Percentiles rank a stretch among this genome's conserved stretches.
phyloP scores from a whole-genome alignment of 2,888 invertebrate species.

The Imbricaverruca yamaguchii region DNA sequence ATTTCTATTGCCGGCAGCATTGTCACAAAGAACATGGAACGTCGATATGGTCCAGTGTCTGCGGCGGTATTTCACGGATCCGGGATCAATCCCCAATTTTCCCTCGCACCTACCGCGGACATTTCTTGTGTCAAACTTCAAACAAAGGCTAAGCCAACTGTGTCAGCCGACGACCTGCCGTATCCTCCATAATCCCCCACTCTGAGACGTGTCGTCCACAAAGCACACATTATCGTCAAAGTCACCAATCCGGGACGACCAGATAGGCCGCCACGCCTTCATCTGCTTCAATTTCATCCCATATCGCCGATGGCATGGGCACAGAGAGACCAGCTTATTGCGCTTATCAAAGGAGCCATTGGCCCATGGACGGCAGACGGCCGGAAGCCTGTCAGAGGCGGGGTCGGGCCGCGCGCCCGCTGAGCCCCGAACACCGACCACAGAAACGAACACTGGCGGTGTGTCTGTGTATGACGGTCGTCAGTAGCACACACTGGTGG shows the following conservation, averaged over 20 bases:
- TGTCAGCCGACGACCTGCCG: not conserved
- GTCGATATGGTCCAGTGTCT: not conserved
- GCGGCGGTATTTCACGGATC: not conserved
- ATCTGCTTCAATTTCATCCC: not conserved
- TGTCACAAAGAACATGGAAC: not conserved
- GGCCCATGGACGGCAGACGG: not conserved
- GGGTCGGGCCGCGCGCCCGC: not conserved
- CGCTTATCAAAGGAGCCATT: too few relatives aligned
- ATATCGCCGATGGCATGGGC: not conserved
- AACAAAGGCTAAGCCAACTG: constrained; percentile 1
- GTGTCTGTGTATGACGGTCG: too few relatives aligned
- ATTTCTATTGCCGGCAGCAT: too few relatives aligned
- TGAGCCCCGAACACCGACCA: not conserved
- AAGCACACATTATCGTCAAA: not conserved
- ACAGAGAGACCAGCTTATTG: too few relatives aligned
- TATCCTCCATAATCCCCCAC: not conserved
- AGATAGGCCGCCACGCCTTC: not conserved
- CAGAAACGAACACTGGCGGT: too few relatives aligned
- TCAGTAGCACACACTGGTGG: too few relatives aligned
- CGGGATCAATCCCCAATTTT: not conserved
- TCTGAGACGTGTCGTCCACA: not conserved
- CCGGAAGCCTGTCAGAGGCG: not conserved
- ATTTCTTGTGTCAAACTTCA: constrained; percentile 9
- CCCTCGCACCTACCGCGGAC: not conserved
- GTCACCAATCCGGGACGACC: not conserved